Conservation (phyloP, 2,113 vertebrate species). For the Ictidomys tridecemlineatus region DNA sequence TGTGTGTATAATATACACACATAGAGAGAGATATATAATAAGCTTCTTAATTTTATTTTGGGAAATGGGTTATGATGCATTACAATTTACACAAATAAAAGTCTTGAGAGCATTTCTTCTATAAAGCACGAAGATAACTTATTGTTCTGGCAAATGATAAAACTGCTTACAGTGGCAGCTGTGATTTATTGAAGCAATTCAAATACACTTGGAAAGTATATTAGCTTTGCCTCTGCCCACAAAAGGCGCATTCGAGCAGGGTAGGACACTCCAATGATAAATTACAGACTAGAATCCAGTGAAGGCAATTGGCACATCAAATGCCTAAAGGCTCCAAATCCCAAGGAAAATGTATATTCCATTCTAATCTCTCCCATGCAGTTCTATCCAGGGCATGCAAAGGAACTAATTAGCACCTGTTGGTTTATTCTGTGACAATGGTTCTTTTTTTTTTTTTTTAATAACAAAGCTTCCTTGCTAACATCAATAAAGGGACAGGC, state of each 20-base stretch:
- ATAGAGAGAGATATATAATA: background rate
- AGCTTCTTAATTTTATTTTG: slow-evolving; percentile 80
- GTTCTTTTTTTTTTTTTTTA: background rate
- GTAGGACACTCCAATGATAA: slow-evolving; percentile 84
- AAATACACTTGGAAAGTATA: slow-evolving; percentile 88
- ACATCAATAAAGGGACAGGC: background rate
- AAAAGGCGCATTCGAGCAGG: slow-evolving; percentile 85
- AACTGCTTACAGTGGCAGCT: slow-evolving; percentile 87
- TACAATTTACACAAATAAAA: slow-evolving; percentile 85
- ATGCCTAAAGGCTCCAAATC: slow-evolving; percentile 84
- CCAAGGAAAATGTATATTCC: slow-evolving; percentile 82
- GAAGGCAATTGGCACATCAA: slow-evolving; percentile 87
- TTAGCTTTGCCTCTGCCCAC: slow-evolving; percentile 88
- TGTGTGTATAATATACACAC: background rate
- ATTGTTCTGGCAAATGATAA: slow-evolving; percentile 87
- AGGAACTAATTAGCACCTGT: slow-evolving; percentile 79
- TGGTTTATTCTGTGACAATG: slow-evolving; percentile 57
- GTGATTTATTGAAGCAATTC: slow-evolving; percentile 92
- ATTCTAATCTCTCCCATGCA: slow-evolving; percentile 75
- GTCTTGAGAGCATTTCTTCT: slow-evolving; percentile 69
- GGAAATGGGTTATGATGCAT: slow-evolving; percentile 80
- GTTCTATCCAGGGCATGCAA: slow-evolving; percentile 62
- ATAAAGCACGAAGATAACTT: slow-evolving; percentile 85
- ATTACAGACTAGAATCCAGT: slow-evolving; percentile 84
- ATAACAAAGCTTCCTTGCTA: slow-evolving; percentile 35